Percentiles rank a stretch among this genome's conserved stretches.
Evolutionary conservation across 2,888 invertebrate genomes (phyloP).

Genomic region (Chelonus formosanus): DNA sequence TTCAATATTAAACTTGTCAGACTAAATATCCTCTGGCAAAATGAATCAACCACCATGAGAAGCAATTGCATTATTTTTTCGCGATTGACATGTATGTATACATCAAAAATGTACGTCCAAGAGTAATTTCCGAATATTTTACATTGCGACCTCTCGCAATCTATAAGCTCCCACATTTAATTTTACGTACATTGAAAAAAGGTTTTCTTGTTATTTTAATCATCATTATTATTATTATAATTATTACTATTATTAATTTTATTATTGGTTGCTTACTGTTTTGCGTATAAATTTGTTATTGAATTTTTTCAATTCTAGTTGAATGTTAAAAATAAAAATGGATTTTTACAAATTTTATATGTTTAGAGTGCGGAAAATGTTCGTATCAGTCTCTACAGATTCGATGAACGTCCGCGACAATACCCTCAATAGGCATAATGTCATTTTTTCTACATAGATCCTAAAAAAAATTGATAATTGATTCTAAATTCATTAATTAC

Average conservation of each 20-base stretch:
- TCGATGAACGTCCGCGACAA: slow-evolving; percentile 25
- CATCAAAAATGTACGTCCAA: not conserved
- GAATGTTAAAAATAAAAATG: not conserved
- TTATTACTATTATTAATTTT: not conserved
- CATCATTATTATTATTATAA: not conserved
- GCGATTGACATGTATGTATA: slow-evolving; percentile 1
- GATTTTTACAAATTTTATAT: too few relatives aligned
- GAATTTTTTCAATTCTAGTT: too few relatives aligned
- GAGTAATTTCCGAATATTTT: not conserved
- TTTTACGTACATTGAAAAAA: too few relatives aligned
- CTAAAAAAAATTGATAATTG: not conserved
- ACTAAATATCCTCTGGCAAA: slow-evolving; percentile 22
- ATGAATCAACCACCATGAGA: slow-evolving; percentile 5
- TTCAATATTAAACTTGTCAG: slow-evolving; percentile 9
- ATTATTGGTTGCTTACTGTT: not conserved
- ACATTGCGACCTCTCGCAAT: not conserved
- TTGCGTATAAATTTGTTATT: too few relatives aligned
- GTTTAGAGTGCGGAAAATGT: slow-evolving; percentile 20
- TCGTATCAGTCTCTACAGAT: slow-evolving; percentile 31
- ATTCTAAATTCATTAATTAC: not conserved
- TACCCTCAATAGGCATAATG: slow-evolving; percentile 12
- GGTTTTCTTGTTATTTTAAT: too few relatives aligned
- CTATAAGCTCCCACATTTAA: not conserved
- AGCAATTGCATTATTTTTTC: slow-evolving; percentile 12
- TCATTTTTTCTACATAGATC: not conserved